Evolutionary conservation across 2,888 invertebrate species (phyloP).

Genomic region (Megastigmus dorsalis): DNA sequence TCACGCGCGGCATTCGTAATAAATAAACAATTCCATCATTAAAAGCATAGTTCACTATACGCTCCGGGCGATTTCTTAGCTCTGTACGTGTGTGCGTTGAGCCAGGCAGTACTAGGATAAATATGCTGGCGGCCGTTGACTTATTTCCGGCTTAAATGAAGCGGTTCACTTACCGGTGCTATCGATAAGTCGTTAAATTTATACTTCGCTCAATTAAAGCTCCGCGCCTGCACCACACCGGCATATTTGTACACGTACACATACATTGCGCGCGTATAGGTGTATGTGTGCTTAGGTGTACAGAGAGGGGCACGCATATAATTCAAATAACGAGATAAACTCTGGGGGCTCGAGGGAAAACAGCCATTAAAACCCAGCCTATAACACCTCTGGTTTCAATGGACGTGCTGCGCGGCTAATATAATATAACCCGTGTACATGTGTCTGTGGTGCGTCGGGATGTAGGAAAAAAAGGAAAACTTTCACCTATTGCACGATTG

Average conservation of each 20-base stretch:
- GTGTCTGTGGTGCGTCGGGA: neutral
- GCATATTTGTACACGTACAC: neutral
- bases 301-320: neutral
- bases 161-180: constrained; percentile 19
- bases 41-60: too few relatives aligned
- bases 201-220: constrained; percentile 47
- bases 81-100: neutral
- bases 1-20: neutral
- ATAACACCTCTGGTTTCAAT: constrained; percentile 41
- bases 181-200: constrained; percentile 52
- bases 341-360: constrained; percentile 29
- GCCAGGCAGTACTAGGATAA: neutral
- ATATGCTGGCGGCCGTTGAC: constrained; percentile 3
- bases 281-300: too few relatives aligned
- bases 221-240: neutral
- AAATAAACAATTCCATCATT: constrained; percentile 42
- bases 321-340: constrained; percentile 37
- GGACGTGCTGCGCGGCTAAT: neutral
- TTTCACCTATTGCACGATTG: constrained; percentile 49
- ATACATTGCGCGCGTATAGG: too few relatives aligned
- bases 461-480: constrained; percentile 4
- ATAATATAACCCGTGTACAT: neutral
- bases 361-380: constrained; percentile 34
- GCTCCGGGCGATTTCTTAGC: neutral
- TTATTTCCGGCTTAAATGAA: constrained; percentile 46